Percentiles rank a stretch among this genome's conserved stretches.
Evolutionary conservation across 2,113 vertebrate genomes (phyloP).

Genomic region (Pithys albifrons): DNA sequence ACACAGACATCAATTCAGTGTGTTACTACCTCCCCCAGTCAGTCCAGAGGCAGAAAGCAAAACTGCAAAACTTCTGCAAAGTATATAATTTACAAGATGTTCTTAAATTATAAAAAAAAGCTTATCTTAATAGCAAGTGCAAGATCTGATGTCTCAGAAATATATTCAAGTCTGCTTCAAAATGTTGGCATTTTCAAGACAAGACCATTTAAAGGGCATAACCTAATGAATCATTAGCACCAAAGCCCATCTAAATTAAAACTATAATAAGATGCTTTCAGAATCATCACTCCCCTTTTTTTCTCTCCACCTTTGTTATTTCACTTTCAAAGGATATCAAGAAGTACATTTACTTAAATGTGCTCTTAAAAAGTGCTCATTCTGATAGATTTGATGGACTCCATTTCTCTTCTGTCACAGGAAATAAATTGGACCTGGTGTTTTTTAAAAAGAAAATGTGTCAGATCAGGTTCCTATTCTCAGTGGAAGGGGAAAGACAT

Average conservation of each 20-base stretch:
- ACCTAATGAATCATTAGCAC: conserved; percentile 70
- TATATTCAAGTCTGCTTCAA: conserved; percentile 50
- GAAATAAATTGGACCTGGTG: neutral
- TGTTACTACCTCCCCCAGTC: conserved; percentile 14
- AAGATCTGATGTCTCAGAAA: conserved; percentile 49
- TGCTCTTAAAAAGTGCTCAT: neutral
- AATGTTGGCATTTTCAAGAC: conserved; percentile 68
- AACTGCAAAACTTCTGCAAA: conserved; percentile 17
- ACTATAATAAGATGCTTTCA: conserved; percentile 61
- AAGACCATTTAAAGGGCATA: conserved; percentile 68
- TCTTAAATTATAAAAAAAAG: neutral
- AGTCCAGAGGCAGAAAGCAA: conserved; percentile 47
- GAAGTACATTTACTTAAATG: conserved; percentile 25
- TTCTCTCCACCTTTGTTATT: conserved; percentile 6
- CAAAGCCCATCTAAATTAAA: conserved; percentile 72
- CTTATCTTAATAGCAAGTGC: conserved; percentile 17
- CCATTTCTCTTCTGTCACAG: neutral
- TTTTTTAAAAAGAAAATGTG: conserved; percentile 24
- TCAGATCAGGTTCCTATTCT: conserved; percentile 1
- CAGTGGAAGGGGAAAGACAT: neutral
- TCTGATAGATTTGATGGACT: conserved; percentile 12
- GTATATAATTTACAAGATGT: conserved; percentile 16
- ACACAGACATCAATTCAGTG: conserved; percentile 43
- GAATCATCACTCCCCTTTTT: neutral
- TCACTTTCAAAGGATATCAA: conserved; percentile 10